These are phyloP conservation scores for Subanguina moxae DNA, from an alignment of 1,140 invertebrate genomes.

Conservation along the genomic window DNA sequence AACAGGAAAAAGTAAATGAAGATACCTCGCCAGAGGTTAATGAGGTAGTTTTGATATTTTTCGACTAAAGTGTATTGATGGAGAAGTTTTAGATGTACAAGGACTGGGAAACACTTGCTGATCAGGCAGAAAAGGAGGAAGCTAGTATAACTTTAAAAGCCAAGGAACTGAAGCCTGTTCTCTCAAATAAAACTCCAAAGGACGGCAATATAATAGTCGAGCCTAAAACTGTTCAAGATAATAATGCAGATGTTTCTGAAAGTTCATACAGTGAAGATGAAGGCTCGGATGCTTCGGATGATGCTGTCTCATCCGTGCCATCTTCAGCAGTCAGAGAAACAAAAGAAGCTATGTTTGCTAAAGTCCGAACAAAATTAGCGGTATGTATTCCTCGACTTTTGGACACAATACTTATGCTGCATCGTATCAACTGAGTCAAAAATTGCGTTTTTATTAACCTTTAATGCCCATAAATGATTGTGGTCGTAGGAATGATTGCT, in stretches of 20 bases:
- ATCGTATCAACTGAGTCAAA: too few relatives aligned
- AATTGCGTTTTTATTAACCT: too few relatives aligned
- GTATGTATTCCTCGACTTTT: slow-evolving; percentile 7
- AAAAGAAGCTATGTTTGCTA: slow-evolving; percentile 28
- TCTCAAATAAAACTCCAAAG: not conserved
- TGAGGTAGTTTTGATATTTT: slow-evolving; percentile 12
- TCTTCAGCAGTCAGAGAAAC: slow-evolving; percentile 30
- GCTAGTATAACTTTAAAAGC: not conserved
- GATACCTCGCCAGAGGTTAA: slow-evolving; percentile 17
- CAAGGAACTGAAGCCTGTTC: not conserved
- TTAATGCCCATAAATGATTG: too few relatives aligned
- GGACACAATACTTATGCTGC: too few relatives aligned
- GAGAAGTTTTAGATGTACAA: slow-evolving; percentile 45
- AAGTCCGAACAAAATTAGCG: slow-evolving; percentile 23
- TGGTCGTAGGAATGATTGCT: too few relatives aligned
- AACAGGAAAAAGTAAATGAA: not conserved
- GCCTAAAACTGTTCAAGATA: not conserved
- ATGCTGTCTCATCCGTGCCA: slow-evolving; percentile 33
- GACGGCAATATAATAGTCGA: not conserved
- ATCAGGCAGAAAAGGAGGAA: slow-evolving; percentile 10
- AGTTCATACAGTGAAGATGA: slow-evolving; percentile 32
- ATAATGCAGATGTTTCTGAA: not conserved
- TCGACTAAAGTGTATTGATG: slow-evolving; percentile 1
- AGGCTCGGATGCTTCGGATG: slow-evolving; percentile 28
- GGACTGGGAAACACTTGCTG: slow-evolving; percentile 43